Conservation (phyloP, 2,113 vertebrate species). For the Dipodomys merriami region DNA sequence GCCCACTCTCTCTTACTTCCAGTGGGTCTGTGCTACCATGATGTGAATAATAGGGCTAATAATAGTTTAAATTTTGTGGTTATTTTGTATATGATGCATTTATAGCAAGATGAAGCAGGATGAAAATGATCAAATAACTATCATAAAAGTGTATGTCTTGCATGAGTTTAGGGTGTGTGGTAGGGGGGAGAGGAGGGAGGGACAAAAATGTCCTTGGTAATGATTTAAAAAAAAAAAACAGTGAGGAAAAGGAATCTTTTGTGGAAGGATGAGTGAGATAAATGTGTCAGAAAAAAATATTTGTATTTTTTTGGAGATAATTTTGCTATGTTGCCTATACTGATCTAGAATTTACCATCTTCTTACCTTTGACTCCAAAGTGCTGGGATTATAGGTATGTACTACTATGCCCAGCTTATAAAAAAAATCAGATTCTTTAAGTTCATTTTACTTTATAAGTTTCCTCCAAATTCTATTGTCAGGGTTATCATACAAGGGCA, state of each 20-base stretch:
- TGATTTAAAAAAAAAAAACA: neutral
- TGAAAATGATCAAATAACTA: neutral
- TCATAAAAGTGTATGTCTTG: neutral
- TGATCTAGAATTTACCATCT: too few species aligned
- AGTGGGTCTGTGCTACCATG: neutral
- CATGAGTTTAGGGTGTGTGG: neutral
- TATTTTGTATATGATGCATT: neutral
- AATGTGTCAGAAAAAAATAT: neutral
- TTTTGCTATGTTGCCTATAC: too few species aligned
- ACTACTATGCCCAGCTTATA: too few species aligned
- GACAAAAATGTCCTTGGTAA: neutral
- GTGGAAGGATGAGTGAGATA: neutral
- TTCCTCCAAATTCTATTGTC: neutral
- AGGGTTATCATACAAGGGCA: neutral
- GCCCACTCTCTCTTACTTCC: neutral
- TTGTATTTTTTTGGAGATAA: neutral
- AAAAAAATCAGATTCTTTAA: neutral
- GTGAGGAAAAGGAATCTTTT: neutral
- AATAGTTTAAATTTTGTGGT: neutral
- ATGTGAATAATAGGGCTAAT: neutral
- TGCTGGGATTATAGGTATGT: too few species aligned
- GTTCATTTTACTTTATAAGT: slow-evolving; percentile 26
- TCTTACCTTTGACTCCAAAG: too few species aligned
- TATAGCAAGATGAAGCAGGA: neutral
- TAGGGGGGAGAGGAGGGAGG: neutral